Evolutionary conservation across 2,797 vertebrate genomes (phyloP), one percentile per base, ranked within the genome.

Genomic region (Loris lydekkerianus): DNA sequence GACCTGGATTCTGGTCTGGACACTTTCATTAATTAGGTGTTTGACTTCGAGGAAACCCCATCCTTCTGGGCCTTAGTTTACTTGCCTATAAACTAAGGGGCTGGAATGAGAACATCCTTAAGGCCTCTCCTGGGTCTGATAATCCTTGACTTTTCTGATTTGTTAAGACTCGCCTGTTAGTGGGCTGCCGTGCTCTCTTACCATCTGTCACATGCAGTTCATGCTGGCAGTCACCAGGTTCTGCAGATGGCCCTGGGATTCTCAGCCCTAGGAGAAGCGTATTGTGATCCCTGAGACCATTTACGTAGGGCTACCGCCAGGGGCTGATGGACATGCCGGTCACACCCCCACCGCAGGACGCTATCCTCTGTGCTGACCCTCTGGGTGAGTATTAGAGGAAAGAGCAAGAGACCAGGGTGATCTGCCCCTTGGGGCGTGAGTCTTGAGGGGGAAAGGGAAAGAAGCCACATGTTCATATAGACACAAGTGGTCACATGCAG

Each of bases 51-150:
- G 75, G 46, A 85, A 60, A 75, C 67, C 4, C 0, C 7, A 5
- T 43, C 49, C 37, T 61, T 75, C 23, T 46, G 7, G 37, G 37
- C 20, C 27, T 86, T 75, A n/a, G 21, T 84, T 78, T 65, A 65
- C 60, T 93, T 46, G 67, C 72, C 69, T 75, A 34, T 76, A 31
- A 92, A 91, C 80, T 73, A 46, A 87, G 67, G 40, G 31, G n/a
- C 65, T 72, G 53, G 49, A n/a, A 37, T 86, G 73, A 89, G 31
- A 81, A 46, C 56, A 78, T 60, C n/a, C 40, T 31, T 9, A 70
- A 82, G 34, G 13, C 34, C 3, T 49, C 31, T 73, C 78, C n/a
- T 20, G 27, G 20, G 17, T 70, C 43, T 18, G 46, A 75, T 7
- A 2, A 14, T 10, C 0, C 31, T 10, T n/a, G 86, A 31, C 61